Evolutionary conservation across 2,888 invertebrate genomes (phyloP).

Genomic region (Phengaris arion): DNA sequence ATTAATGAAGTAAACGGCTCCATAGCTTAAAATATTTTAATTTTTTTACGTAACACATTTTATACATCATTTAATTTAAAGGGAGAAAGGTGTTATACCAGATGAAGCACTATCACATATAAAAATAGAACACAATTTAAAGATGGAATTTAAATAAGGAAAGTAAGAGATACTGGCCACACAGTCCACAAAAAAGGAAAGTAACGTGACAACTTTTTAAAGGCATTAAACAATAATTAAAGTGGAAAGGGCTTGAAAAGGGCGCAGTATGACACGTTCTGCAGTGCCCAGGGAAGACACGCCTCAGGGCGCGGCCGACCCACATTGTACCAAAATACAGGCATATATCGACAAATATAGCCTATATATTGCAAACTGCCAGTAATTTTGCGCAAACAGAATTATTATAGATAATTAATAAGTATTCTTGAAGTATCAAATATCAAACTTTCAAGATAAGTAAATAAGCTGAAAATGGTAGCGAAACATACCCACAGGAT

Average conservation of each 20-base stretch:
- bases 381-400: neutral
- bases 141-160: neutral
- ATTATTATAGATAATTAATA: neutral
- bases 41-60: neutral
- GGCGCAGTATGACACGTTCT: slow-evolving; percentile 25
- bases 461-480: too few relatives aligned
- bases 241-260: slow-evolving; percentile 5
- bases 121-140: slow-evolving; percentile 9
- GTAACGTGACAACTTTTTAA: slow-evolving; percentile 2
- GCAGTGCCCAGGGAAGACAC: slow-evolving; percentile 24
- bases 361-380: neutral
- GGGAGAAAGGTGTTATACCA: slow-evolving; percentile 13
- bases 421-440: too few relatives aligned
- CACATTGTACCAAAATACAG: slow-evolving; percentile 16
- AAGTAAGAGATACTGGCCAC: neutral
- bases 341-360: slow-evolving; percentile 5
- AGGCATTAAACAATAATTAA: slow-evolving; percentile 5
- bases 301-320: slow-evolving; percentile 24
- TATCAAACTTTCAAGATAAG: too few relatives aligned
- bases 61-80: neutral
- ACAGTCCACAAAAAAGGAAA: slow-evolving; percentile 10
- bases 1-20: too few relatives aligned
- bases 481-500: neutral
- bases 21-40: neutral
- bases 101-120: neutral